Percentiles rank a stretch among this genome's conserved stretches.
Conservation (phyloP, 2,797 vertebrate species). For the Enteromius unitaeniatus region DNA sequence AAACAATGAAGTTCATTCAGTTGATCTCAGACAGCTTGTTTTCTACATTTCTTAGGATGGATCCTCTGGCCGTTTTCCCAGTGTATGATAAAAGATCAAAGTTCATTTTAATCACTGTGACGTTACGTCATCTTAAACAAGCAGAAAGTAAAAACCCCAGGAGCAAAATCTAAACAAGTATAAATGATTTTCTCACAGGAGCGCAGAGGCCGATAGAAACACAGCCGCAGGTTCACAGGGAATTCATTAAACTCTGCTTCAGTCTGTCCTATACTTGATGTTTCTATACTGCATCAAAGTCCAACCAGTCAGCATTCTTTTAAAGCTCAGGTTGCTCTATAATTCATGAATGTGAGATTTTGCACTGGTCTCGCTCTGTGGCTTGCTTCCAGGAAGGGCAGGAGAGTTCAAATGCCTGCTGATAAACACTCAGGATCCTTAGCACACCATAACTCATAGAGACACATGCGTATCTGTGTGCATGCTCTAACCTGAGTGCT, state of each 20-base stretch:
- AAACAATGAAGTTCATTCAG: background rate
- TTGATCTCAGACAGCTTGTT: background rate
- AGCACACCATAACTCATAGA: conserved; percentile 12
- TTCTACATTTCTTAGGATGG: background rate
- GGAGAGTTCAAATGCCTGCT: conserved; percentile 29
- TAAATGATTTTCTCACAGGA: conserved; percentile 15
- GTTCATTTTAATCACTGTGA: conserved; percentile 16
- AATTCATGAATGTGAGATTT: conserved; percentile 41
- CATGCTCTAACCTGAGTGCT: conserved; percentile 5
- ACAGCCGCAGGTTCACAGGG: background rate
- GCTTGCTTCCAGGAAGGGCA: conserved; percentile 24
- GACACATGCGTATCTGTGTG: background rate
- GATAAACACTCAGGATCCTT: conserved; percentile 28
- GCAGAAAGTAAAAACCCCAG: background rate
- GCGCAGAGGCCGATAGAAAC: background rate
- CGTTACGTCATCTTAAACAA: conserved; percentile 30
- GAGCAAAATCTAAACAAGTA: background rate
- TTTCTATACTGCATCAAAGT: conserved; percentile 28
- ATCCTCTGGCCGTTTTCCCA: background rate
- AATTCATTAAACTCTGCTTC: conserved; percentile 18
- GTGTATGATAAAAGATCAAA: background rate
- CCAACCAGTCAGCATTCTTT: conserved; percentile 26
- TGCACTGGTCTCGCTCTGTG: conserved; percentile 6
- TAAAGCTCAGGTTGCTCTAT: conserved; percentile 35
- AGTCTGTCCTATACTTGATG: conserved; percentile 17